A percentile compares a stretch with the other conserved stretches of the same genome.
phyloP scores from a whole-genome alignment of 2,888 invertebrate genomes.

The Ormyrus thymus region DNA sequence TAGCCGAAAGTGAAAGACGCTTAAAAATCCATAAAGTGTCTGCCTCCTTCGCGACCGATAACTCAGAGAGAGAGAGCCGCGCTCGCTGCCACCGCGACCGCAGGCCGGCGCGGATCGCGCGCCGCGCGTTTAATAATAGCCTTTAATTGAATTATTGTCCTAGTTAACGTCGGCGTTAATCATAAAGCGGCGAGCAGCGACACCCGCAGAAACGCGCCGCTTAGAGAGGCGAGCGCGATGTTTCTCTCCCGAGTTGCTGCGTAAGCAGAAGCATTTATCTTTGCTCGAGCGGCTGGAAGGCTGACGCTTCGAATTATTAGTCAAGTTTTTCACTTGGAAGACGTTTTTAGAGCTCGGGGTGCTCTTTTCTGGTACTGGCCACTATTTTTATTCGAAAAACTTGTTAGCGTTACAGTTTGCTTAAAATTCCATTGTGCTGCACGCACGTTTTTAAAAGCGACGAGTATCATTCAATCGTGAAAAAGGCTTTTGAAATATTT shows the following conservation, averaged over 20 bases:
- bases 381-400: no score
- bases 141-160: conserved; percentile 68
- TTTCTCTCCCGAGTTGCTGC: neutral
- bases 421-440: no score
- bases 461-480: no score
- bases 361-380: no score
- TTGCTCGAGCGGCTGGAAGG: neutral
- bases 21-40: conserved; percentile 4
- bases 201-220: neutral
- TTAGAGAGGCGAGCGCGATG: neutral
- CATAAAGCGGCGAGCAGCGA: conserved; percentile 49
- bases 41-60: neutral
- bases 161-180: conserved; percentile 65
- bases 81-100: neutral
- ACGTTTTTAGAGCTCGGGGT: no score
- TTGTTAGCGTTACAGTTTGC: no score
- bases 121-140: conserved; percentile 60
- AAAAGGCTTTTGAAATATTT: conserved; percentile 8
- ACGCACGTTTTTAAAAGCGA: no score
- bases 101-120: neutral
- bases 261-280: neutral
- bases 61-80: conserved; percentile 1
- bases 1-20: conserved; percentile 23
- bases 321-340: no score
- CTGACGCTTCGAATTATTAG: no score